These are phyloP conservation scores for Achatina immaculata DNA, from an alignment of 1,140 invertebrate genomes.

Conservation along the genomic window DNA sequence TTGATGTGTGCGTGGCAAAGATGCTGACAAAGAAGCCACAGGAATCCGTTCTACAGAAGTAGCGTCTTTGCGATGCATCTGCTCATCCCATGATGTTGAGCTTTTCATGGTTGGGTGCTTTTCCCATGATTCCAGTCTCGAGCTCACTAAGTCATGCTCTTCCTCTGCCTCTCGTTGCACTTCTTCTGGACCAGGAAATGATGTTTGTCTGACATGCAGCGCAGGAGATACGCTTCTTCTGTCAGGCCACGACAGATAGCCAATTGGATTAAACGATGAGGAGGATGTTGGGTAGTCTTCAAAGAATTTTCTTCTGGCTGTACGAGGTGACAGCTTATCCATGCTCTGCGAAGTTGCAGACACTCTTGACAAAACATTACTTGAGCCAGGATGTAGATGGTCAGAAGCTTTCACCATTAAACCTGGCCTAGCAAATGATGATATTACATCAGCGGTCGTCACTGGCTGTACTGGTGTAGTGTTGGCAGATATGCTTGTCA, in stretches of 20 bases:
- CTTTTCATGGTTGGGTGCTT: slow-evolving; percentile 30
- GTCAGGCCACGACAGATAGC: slow-evolving; percentile 53
- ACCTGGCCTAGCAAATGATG: neutral
- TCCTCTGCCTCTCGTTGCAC: slow-evolving; percentile 43
- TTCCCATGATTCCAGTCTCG: slow-evolving; percentile 20
- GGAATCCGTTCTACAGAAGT: neutral
- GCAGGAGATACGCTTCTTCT: slow-evolving; percentile 9
- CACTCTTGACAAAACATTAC: neutral
- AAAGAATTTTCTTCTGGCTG: slow-evolving; percentile 56
- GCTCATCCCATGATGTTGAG: slow-evolving; percentile 44
- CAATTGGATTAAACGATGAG: neutral
- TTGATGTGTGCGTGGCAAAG: neutral
- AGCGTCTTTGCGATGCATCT: slow-evolving; percentile 37
- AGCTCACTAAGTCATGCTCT: slow-evolving; percentile 38
- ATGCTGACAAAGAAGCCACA: neutral
- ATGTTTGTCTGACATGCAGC: slow-evolving; percentile 17
- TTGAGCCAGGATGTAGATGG: slow-evolving; percentile 5
- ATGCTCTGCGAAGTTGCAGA: slow-evolving; percentile 25
- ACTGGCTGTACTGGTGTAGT: slow-evolving; percentile 39
- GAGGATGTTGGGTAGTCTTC: slow-evolving; percentile 35
- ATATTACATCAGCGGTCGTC: slow-evolving; percentile 10
- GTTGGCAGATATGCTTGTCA: slow-evolving; percentile 21
- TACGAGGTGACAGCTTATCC: slow-evolving; percentile 49
- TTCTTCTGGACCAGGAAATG: slow-evolving; percentile 33
- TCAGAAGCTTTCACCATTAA: neutral